Evolutionary conservation across 2,797 vertebrate genomes (phyloP).

Genomic region (Avahi laniger): DNA sequence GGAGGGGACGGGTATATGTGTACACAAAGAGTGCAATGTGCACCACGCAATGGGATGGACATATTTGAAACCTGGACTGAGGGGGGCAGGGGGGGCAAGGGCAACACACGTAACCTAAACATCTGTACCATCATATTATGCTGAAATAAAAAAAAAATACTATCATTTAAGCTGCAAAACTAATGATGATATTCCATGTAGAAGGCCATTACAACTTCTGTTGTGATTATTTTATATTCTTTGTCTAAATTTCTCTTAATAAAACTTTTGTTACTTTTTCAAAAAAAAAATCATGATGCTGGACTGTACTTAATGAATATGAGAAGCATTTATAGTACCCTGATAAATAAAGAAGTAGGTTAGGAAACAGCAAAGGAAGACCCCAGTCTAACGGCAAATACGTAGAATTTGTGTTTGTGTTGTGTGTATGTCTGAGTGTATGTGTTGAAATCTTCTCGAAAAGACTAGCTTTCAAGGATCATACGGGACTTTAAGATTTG

Average conservation of each 20-base stretch:
- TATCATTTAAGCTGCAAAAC: not conserved
- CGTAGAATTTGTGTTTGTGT: rapidly evolving
- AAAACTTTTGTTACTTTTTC: not conserved
- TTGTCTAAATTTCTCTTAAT: not conserved
- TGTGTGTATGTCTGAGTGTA: not conserved
- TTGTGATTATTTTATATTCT: not conserved
- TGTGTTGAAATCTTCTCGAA: not conserved
- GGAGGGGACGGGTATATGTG: no score
- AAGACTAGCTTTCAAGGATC: not conserved
- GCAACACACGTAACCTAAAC: no score
- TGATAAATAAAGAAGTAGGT: not conserved
- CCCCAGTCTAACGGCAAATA: not conserved
- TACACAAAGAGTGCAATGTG: no score
- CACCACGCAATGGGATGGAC: no score
- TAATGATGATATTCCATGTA: not conserved
- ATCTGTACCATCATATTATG: no score
- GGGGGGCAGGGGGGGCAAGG: no score
- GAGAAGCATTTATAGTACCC: not conserved
- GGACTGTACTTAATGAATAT: not conserved
- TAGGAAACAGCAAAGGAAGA: not conserved
- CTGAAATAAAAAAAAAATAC: no score
- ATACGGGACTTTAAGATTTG: not conserved
- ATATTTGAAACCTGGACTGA: no score
- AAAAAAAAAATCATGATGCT: no score
- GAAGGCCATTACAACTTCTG: not conserved